These are phyloP conservation scores for Chionodraco myersi DNA, from an alignment of 2,113 vertebrate species.

Conservation along the genomic window DNA sequence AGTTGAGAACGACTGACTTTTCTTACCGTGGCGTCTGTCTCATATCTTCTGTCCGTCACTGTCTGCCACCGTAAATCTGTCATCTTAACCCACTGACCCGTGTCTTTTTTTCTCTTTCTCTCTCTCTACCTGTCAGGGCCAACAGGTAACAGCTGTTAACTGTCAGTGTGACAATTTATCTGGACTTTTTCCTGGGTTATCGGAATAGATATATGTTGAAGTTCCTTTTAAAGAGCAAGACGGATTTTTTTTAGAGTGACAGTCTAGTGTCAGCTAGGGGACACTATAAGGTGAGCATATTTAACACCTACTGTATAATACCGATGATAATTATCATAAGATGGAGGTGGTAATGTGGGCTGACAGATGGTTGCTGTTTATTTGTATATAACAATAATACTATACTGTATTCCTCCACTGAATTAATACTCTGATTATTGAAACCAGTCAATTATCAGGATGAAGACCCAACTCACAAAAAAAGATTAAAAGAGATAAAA, in stretches of 20 bases:
- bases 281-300: neutral
- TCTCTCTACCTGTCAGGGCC: constrained; percentile 22
- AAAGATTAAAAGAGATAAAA: neutral
- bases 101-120: constrained; percentile 20
- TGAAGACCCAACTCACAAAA: neutral
- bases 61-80: constrained; percentile 29
- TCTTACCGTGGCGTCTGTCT: constrained; percentile 12
- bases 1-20: constrained; percentile 32
- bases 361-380: constrained; percentile 4
- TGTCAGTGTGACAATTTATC: constrained; percentile 36
- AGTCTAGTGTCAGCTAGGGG: neutral
- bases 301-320: neutral
- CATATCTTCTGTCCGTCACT: constrained; percentile 51
- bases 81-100: constrained; percentile 35
- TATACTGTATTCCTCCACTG: neutral
- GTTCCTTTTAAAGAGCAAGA: neutral
- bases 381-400: neutral
- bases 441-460: neutral
- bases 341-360: neutral
- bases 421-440: neutral
- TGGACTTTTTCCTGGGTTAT: neutral
- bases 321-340: neutral
- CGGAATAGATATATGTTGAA: constrained; percentile 2
- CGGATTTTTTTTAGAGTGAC: neutral
- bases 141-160: constrained; percentile 48